Percentiles rank a stretch among this genome's conserved stretches.
Evolutionary conservation across 37 sponge, comb jelly and placozoan genomes (phyloP).

Genomic region (Agelas oroides): DNA sequence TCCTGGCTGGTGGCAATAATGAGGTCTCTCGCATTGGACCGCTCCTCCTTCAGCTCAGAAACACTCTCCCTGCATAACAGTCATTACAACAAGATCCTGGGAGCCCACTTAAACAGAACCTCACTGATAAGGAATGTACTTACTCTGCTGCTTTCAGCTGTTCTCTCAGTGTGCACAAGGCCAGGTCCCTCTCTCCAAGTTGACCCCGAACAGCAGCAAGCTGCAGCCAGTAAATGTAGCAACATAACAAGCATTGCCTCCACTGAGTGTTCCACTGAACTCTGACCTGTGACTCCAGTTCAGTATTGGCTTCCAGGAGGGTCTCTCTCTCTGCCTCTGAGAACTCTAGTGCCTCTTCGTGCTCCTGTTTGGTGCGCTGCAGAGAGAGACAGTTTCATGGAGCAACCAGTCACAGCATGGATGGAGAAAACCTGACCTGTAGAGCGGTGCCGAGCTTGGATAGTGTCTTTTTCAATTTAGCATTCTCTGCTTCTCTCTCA

Average conservation of each 20-base stretch:
- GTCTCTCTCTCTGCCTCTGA: conserved; percentile 43
- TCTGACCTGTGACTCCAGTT: conserved; percentile 46
- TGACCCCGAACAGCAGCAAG: background rate
- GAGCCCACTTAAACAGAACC: too few relatives aligned
- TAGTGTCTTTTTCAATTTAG: conserved; percentile 9
- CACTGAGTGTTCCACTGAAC: too few relatives aligned
- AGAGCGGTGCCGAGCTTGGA: conserved; percentile 11
- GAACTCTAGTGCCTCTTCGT: conserved; percentile 47
- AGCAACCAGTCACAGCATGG: background rate
- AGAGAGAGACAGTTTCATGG: background rate
- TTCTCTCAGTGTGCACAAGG: background rate
- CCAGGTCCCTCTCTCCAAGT: background rate
- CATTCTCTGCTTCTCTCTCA: background rate
- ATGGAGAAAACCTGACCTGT: background rate
- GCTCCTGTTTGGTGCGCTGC: conserved; percentile 34
- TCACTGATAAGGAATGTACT: background rate
- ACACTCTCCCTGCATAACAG: background rate
- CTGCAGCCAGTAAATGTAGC: too few relatives aligned
- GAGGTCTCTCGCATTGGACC: background rate
- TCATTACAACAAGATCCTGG: background rate
- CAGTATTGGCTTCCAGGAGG: conserved; percentile 34
- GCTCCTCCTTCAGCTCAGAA: background rate
- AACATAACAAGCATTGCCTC: too few relatives aligned
- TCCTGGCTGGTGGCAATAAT: too few relatives aligned
- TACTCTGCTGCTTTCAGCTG: background rate